Conservation (phyloP, 2,797 vertebrate species). For the Centropyge bicolor region DNA sequence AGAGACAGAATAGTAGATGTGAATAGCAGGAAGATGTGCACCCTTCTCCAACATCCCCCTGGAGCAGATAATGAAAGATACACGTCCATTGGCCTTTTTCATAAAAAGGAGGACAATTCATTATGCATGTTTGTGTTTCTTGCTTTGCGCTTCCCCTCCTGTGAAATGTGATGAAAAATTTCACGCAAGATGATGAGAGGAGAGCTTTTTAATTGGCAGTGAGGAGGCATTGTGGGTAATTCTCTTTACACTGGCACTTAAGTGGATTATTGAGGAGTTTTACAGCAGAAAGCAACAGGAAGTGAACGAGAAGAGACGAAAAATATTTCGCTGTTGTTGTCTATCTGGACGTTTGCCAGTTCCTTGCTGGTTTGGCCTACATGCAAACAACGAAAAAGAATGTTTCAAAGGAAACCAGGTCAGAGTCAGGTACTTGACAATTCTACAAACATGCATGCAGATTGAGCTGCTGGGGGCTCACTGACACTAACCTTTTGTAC, state of each 20-base stretch:
- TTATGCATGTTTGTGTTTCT: conserved; percentile 69
- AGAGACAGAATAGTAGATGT: conserved; percentile 19
- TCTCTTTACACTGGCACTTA: conserved; percentile 37
- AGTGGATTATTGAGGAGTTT: conserved; percentile 41
- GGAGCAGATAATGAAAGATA: conserved; percentile 40
- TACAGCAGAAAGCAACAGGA: conserved; percentile 23
- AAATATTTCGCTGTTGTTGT: neutral
- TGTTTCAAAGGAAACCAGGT: conserved; percentile 45
- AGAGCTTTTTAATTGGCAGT: conserved; percentile 57
- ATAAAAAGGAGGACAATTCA: conserved; percentile 49
- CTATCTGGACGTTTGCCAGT: conserved; percentile 40
- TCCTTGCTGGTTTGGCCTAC: conserved; percentile 46
- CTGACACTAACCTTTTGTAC: neutral
- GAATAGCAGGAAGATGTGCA: conserved; percentile 1
- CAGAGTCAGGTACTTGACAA: conserved; percentile 19
- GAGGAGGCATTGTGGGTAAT: conserved; percentile 47
- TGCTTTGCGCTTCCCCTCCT: conserved; percentile 21
- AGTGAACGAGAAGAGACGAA: neutral
- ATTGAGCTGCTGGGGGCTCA: conserved; percentile 2
- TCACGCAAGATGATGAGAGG: conserved; percentile 37
- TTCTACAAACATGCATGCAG: conserved; percentile 15
- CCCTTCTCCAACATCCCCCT: conserved; percentile 15
- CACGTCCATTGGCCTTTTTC: conserved; percentile 45
- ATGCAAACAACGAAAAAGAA: conserved; percentile 37
- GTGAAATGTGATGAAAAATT: conserved; percentile 52